Percentiles rank a stretch among this genome's conserved stretches.
Evolutionary conservation across 2,797 vertebrate genomes (phyloP).

Genomic region (Lithobates pipiens): DNA sequence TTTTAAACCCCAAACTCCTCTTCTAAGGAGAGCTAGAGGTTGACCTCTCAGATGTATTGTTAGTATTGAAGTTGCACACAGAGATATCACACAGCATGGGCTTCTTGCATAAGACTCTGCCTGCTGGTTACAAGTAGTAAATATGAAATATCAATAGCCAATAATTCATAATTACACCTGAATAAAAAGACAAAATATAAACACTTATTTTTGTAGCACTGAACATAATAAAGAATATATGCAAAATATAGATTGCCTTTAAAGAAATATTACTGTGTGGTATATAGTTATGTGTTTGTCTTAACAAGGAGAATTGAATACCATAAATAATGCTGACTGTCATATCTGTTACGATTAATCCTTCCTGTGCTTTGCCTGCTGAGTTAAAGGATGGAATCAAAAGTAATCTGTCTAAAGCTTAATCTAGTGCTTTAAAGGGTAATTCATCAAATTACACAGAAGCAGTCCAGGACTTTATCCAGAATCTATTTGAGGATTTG

Average conservation of each 20-base stretch:
- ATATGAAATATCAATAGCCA: no score
- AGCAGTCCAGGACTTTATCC: slow-evolving; percentile 17
- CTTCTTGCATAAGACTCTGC: no score
- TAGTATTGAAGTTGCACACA: no score
- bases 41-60: no score
- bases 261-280: neutral
- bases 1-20: no score
- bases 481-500: slow-evolving; percentile 16
- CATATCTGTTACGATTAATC: slow-evolving; percentile 13
- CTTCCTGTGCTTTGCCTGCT: neutral
- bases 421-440: slow-evolving; percentile 16
- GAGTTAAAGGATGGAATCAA: slow-evolving; percentile 6
- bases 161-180: no score
- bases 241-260: neutral
- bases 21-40: no score
- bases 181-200: no score
- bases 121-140: no score
- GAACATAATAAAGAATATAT: no score
- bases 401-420: slow-evolving; percentile 25
- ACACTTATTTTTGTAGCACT: no score
- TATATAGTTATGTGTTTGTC: neutral
- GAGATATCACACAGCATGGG: no score
- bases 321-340: slow-evolving; percentile 5
- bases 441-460: slow-evolving; percentile 27
- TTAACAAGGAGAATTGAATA: neutral